Evolutionary conservation across 2,113 vertebrate genomes (phyloP), one percentile per base, ranked within the genome.

Genomic region (Noturus placidus): DNA sequence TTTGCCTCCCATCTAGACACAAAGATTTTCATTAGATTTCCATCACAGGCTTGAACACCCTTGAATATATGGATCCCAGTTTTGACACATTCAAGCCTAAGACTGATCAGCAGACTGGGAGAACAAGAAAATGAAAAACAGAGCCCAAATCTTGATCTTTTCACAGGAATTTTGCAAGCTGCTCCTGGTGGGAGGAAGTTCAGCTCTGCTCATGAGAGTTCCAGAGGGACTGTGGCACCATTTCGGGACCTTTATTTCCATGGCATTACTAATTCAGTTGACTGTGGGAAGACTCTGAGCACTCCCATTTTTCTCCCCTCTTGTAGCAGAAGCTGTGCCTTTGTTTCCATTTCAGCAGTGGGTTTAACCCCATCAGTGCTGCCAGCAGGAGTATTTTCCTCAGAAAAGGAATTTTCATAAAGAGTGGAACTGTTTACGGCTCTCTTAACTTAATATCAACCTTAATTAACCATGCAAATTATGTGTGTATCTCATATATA

Each of bases 221-320:
- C 91, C 90, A 87, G 79, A 90, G 90, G 92, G 88, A 92, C 91
- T 88, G 82, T 88, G 91, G 91, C 90, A 90, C 91, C 93, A 90
- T 93, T 94, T 93, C 83, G 86, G 92, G 90, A 93, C 89, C 89
- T 92, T 94, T 93, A 92, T 93, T 91, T 93, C 92, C 92, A 90
- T 87, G 87, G 91, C 89, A 93, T 95, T 94, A 93, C 93, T 93
- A 93, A 95, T 95, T 94, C 92, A 93, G 90, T 91, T 92, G 89
- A 89, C 89, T 94, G 93, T 94, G 93, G 92, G 93, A 94, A 94
- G 93, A 92, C 87, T 90, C 91, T 91, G 59, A 74, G 76, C 63
- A 14, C 89, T 92, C 83, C 85, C 90, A 88, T 89, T 87, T 61
- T 87, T 85, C 89, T 91, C 89, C 89, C 89, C 89, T 85, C 79